phyloP scores from a whole-genome alignment of 2,888 invertebrate genomes.

The Pandemis heparana region DNA sequence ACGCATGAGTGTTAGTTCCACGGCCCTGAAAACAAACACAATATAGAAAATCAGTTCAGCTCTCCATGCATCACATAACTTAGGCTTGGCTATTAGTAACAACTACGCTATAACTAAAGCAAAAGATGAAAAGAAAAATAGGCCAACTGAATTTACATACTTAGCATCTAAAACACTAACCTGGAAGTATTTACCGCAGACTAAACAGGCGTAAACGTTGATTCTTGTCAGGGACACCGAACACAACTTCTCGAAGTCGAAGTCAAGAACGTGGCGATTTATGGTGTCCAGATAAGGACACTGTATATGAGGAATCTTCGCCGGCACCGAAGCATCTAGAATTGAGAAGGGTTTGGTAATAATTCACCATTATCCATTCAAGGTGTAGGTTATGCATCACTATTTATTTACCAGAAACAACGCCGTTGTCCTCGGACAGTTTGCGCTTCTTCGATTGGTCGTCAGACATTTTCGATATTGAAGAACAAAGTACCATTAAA shows the following conservation, averaged over 20 bases:
- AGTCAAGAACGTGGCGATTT: conserved; percentile 97
- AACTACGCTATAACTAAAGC: too few species aligned
- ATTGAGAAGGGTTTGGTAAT: conserved; percentile 5
- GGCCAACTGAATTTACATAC: not conserved
- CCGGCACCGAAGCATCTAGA: conserved; percentile 60
- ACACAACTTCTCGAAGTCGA: conserved; percentile 99
- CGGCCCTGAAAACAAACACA: conserved; percentile 89
- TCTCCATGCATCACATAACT: too few species aligned
- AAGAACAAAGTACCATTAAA: not conserved
- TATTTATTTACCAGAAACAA: conserved; percentile 57
- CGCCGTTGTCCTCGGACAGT: conserved; percentile 62
- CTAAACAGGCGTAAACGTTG: conserved; percentile 99
- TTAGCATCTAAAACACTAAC: conserved; percentile 50
- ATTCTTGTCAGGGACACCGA: conserved; percentile 99
- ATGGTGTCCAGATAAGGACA: conserved; percentile 99
- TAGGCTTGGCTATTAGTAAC: too few species aligned
- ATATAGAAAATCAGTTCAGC: conserved; percentile 47
- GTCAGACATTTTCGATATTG: conserved; percentile 56
- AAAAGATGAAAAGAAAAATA: too few species aligned
- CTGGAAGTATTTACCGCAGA: conserved; percentile 99
- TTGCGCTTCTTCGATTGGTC: conserved; percentile 64
- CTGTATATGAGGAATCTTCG: conserved; percentile 81
- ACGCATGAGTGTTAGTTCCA: conserved; percentile 99
- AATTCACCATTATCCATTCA: conserved; percentile 4
- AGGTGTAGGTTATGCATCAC: conserved; percentile 52